Percentiles rank a stretch among this genome's conserved stretches.
These are phyloP conservation scores for Lanius ludovicianus DNA, from an alignment of 2,113 vertebrate genomes.

Conservation along the genomic window DNA sequence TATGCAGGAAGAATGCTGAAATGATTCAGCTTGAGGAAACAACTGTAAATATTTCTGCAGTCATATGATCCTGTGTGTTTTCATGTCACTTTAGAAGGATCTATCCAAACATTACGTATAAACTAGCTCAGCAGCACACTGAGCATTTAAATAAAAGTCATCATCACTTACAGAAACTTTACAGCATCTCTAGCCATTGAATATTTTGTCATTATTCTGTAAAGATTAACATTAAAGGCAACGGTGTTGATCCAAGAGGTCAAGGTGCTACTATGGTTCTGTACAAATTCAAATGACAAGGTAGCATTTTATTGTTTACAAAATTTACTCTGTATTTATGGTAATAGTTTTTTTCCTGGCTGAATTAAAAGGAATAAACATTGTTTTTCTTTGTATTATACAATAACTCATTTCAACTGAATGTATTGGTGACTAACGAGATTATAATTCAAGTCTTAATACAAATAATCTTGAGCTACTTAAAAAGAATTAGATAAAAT, in stretches of 20 bases:
- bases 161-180: neutral
- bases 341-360: neutral
- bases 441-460: slow-evolving; percentile 4
- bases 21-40: neutral
- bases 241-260: neutral
- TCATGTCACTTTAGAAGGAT: neutral
- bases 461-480: neutral
- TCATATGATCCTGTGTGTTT: neutral
- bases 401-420: neutral
- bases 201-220: neutral
- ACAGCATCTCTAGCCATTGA: neutral
- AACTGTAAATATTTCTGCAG: neutral
- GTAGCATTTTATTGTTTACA: neutral
- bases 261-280: neutral
- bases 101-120: neutral
- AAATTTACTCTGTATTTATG: neutral
- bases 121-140: neutral
- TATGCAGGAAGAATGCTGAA: neutral
- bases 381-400: neutral
- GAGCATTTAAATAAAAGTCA: neutral
- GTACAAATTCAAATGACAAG: neutral
- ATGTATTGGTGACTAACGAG: neutral
- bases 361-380: neutral
- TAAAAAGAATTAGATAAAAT: neutral
- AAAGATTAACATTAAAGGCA: neutral